Base-by-base conservation (phyloP, 2,888 invertebrate species). In the Glyphotaelius pellucidus region DNA sequence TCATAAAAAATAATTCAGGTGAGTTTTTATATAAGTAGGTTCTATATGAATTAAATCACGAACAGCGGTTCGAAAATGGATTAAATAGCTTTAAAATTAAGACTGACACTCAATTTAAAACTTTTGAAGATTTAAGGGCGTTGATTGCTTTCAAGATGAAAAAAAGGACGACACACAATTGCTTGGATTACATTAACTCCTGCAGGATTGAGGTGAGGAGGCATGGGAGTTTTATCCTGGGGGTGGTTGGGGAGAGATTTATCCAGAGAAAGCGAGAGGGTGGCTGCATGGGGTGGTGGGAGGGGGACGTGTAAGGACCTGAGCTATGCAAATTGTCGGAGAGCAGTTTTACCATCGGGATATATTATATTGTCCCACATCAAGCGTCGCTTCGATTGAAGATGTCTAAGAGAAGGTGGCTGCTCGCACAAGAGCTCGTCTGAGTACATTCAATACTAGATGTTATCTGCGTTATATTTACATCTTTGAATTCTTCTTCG, bases 161-260 rank as follows among this genome's bases (percentile, higher is more conserved):
- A 67, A 90, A 92, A 92, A 86, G 52, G 92, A 92, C 90, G 90
- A 85, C 83, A 92, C 83, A 89, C 88, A 92, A 92, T 79, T 92
- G 86, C 90, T 86, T 87, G 92, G 92, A 90, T 92, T 90, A 90
- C 87, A 92, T 92, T 92, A 92, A 90, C 90, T 91, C 87, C 90
- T 31, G 83, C 52, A 90, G 91, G 79, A 47, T 15, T 42, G 90
- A 85, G 90, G 19, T n/a, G 91, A 67, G 47, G 91, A 35, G 83
- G 25, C 83, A 15, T 11, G 25, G 67, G 67, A 67, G 67, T 67
- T 67, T 67, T 25, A 67, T 67, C 31, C 11, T 31, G 30, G 91
- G 30, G 80, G 91, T 52, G 35, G 84, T 31, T 12, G 84, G 80
- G 80, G 80, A 79, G 38, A 38, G 79, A 35, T 86, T 80, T 80